Evolutionary conservation across 2,888 invertebrate genomes (phyloP).

Genomic region (Gortyna flavago): DNA sequence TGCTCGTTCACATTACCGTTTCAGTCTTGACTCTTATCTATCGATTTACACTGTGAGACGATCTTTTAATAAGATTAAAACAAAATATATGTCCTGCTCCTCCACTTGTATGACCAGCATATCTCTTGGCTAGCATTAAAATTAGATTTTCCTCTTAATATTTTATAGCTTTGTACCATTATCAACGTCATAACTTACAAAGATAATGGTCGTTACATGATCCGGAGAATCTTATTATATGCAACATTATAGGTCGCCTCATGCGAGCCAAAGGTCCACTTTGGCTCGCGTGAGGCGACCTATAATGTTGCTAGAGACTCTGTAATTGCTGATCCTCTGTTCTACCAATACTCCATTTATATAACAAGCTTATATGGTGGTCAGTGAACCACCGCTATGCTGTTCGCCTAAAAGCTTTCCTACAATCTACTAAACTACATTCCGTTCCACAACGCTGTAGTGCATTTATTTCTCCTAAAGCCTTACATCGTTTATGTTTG

Average conservation of each 20-base stretch:
- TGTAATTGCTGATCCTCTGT: slow-evolving; percentile 66
- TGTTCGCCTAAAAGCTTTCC: slow-evolving; percentile 78
- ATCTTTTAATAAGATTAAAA: slow-evolving; percentile 47
- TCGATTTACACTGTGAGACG: slow-evolving; percentile 17
- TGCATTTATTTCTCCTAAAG: slow-evolving; percentile 56
- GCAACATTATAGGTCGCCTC: slow-evolving; percentile 68
- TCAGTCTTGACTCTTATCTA: slow-evolving; percentile 52
- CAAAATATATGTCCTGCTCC: slow-evolving; percentile 10
- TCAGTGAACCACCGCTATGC: slow-evolving; percentile 66
- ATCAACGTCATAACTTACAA: slow-evolving; percentile 69
- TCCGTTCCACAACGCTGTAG: slow-evolving; percentile 61
- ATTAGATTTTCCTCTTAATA: slow-evolving; percentile 52
- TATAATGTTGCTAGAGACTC: slow-evolving; percentile 44
- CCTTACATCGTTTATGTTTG: slow-evolving; percentile 42
- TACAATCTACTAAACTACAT: slow-evolving; percentile 62
- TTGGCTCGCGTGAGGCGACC: too few species aligned
- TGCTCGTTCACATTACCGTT: slow-evolving; percentile 63
- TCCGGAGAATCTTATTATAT: slow-evolving; percentile 70
- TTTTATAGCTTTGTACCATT: slow-evolving; percentile 60
- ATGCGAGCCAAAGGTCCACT: slow-evolving; percentile 56
- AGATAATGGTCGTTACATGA: slow-evolving; percentile 71
- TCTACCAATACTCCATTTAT: slow-evolving; percentile 72
- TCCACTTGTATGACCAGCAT: slow-evolving; percentile 1
- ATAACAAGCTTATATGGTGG: slow-evolving; percentile 68
- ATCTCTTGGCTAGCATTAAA: slow-evolving; percentile 39